Evolutionary conservation across 2,888 invertebrate genomes (phyloP).

Genomic region (Nephrotoma appendiculata): DNA sequence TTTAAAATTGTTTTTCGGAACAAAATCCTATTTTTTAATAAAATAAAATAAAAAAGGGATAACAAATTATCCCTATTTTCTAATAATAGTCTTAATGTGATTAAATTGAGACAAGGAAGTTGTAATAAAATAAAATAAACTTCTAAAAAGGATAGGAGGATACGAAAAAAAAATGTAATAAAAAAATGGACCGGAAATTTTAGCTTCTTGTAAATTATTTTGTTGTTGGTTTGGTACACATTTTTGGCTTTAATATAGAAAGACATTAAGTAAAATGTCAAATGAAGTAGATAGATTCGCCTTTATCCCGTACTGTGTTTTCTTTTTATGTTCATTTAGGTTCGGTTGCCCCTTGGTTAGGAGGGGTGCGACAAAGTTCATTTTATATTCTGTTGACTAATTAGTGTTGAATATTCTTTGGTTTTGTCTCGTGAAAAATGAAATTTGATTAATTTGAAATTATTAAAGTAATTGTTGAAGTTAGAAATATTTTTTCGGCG

Average conservation of each 20-base stretch:
- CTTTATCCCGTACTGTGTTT: neutral
- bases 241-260: neutral
- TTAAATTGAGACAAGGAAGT: neutral
- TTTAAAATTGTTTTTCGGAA: neutral
- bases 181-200: neutral
- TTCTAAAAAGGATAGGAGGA: neutral
- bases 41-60: neutral
- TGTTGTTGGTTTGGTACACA: neutral
- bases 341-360: neutral
- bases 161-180: neutral
- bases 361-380: neutral
- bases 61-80: neutral
- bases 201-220: neutral
- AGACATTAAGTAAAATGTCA: neutral
- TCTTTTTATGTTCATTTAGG: neutral
- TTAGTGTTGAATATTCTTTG: neutral
- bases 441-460: neutral
- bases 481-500: neutral
- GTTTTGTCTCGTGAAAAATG: neutral
- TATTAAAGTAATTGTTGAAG: neutral
- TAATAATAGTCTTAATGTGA: neutral
- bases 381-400: neutral
- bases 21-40: neutral
- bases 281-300: neutral
- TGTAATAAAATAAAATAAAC: neutral